Evolutionary conservation across 2,888 invertebrate genomes (phyloP).

Genomic region (Lordiphosa fenestrarum): DNA sequence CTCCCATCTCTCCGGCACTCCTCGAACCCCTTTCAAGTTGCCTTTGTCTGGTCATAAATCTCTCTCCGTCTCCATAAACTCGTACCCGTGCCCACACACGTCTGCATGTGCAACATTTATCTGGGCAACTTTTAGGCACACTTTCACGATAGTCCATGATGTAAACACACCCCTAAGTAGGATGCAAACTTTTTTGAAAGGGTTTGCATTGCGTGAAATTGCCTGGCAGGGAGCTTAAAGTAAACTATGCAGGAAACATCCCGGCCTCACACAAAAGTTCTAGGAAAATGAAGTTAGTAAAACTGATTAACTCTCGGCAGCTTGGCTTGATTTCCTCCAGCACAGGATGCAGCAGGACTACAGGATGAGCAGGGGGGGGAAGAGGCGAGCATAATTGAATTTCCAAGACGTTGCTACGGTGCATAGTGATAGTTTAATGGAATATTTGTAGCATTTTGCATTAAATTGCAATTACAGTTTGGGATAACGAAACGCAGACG

Average conservation of each 20-base stretch:
- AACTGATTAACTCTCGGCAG: constrained; percentile 68
- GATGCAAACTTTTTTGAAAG: constrained; percentile 27
- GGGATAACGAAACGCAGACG: constrained; percentile 1
- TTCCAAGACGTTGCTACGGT: constrained; percentile 18
- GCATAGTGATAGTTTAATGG: constrained; percentile 31
- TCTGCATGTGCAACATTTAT: constrained; percentile 29
- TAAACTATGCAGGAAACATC: constrained; percentile 13
- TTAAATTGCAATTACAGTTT: constrained; percentile 59
- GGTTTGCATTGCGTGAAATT: constrained; percentile 63
- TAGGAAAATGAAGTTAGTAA: constrained; percentile 58
- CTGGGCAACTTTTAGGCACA: constrained; percentile 31
- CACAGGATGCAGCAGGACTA: constrained; percentile 10
- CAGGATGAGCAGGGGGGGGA: constrained; percentile 13
- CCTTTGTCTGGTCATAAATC: constrained; percentile 25
- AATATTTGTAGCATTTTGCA: constrained; percentile 47
- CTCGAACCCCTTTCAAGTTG: neutral
- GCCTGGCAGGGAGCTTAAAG: constrained; percentile 30
- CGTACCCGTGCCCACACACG: neutral
- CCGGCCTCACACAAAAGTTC: constrained; percentile 39
- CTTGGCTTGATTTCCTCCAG: constrained; percentile 35
- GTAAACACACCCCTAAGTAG: constrained; percentile 35
- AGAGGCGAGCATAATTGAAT: constrained; percentile 49
- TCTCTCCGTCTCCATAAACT: neutral
- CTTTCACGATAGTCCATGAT: constrained; percentile 16
- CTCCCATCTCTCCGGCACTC: neutral